Conservation (phyloP, 2,888 invertebrate genomes). For the Pyrrhia umbra region DNA sequence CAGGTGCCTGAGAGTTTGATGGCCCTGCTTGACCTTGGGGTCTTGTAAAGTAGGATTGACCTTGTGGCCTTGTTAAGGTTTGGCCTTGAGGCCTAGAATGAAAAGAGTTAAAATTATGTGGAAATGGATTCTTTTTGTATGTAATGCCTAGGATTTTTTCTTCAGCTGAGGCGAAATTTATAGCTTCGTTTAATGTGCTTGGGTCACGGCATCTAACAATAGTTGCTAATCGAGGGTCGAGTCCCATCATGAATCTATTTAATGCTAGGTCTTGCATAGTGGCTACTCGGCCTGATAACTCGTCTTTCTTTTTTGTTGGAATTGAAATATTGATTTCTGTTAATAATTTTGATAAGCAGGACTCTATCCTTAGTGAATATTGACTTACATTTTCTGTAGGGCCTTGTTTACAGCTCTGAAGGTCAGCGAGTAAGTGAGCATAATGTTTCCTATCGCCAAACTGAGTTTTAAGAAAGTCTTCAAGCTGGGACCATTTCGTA, state of each 20-base stretch:
- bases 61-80: too few species aligned
- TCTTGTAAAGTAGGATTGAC: too few species aligned
- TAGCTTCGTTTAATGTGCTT: conserved; percentile 30
- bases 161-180: conserved; percentile 21
- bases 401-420: not conserved
- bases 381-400: not conserved
- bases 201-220: conserved; percentile 34
- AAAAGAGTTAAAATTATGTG: not conserved
- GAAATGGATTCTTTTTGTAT: conserved; percentile 1
- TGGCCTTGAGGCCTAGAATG: conserved; percentile 1
- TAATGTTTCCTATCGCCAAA: not conserved
- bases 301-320: not conserved
- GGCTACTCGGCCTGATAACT: not conserved
- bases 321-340: not conserved
- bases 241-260: conserved; percentile 9
- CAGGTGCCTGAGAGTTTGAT: not conserved
- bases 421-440: not conserved
- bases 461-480: not conserved
- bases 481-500: not conserved
- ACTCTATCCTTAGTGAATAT: not conserved
- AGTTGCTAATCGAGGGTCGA: conserved; percentile 27
- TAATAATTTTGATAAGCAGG: not conserved
- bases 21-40: too few species aligned
- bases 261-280: not conserved
- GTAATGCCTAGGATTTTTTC: conserved; percentile 18